phyloP scores from a whole-genome alignment of 2,797 vertebrate genomes.

The Chrysocyon brachyurus region DNA sequence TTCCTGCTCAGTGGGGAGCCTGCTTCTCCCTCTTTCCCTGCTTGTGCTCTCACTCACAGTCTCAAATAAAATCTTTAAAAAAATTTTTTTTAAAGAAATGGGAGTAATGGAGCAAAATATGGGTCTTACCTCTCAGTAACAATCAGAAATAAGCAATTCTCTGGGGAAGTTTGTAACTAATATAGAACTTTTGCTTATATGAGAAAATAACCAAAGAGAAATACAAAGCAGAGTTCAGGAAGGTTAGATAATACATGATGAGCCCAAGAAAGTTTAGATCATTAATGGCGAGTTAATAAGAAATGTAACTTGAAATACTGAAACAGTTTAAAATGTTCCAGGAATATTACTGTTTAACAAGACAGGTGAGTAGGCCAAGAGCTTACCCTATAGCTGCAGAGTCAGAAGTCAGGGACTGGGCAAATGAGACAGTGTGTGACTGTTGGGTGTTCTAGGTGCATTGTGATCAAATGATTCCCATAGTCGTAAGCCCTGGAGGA shows the following conservation, averaged over 20 bases:
- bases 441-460: background rate
- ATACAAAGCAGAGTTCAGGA: background rate
- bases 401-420: background rate
- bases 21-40: too few relatives aligned
- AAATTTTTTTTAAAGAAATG: background rate
- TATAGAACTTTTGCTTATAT: background rate
- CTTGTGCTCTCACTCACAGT: too few relatives aligned
- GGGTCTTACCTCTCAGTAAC: background rate
- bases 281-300: background rate
- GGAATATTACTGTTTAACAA: background rate
- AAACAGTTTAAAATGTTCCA: background rate
- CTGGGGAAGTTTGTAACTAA: background rate
- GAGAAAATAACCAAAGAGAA: background rate
- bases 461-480: background rate
- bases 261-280: background rate
- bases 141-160: background rate
- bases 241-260: background rate
- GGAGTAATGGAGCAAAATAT: background rate
- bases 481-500: background rate
- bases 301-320: background rate
- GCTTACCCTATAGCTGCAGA: background rate
- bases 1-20: too few relatives aligned
- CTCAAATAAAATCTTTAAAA: too few relatives aligned
- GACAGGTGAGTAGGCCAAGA: background rate
- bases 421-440: fast-evolving